These are phyloP conservation scores for Myotis vivesi DNA, from an alignment of 2,797 vertebrate species.

Conservation along the genomic window DNA sequence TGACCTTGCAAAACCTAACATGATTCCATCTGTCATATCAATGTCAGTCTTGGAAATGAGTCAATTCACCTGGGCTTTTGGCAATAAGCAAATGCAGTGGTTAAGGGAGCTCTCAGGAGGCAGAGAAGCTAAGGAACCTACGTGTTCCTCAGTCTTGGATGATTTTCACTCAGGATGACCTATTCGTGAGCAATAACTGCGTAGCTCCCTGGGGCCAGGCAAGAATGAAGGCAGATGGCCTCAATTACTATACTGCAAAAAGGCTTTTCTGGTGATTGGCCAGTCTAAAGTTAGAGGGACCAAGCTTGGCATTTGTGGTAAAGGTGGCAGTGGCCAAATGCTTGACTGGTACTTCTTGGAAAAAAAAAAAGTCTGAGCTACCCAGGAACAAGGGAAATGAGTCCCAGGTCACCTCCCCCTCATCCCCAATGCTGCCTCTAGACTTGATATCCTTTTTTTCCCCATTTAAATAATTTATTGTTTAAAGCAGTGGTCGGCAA, in stretches of 20 bases:
- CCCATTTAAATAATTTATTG: too few species aligned
- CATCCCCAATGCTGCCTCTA: neutral
- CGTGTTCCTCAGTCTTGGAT: neutral
- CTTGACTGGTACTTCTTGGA: neutral
- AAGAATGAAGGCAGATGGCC: neutral
- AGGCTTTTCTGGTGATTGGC: neutral
- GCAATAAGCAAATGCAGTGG: neutral
- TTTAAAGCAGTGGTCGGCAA: too few species aligned
- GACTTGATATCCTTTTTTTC: neutral
- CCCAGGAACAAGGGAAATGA: conserved; percentile 29
- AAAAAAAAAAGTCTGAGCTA: neutral
- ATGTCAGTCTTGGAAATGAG: conserved; percentile 34
- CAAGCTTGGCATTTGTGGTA: neutral
- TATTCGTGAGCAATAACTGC: neutral
- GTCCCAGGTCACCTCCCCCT: neutral
- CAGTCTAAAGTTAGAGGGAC: neutral
- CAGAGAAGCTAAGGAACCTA: neutral
- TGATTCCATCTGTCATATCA: conserved; percentile 35
- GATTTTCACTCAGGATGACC: neutral
- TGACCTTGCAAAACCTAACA: conserved; percentile 49
- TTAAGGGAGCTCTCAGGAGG: neutral
- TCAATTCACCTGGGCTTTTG: neutral
- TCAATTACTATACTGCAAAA: neutral
- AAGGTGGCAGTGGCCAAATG: neutral
- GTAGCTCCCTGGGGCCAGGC: neutral